Evolutionary conservation across 1,140 invertebrate genomes (phyloP).

Genomic region (Zeugodacus cucurbitae): DNA sequence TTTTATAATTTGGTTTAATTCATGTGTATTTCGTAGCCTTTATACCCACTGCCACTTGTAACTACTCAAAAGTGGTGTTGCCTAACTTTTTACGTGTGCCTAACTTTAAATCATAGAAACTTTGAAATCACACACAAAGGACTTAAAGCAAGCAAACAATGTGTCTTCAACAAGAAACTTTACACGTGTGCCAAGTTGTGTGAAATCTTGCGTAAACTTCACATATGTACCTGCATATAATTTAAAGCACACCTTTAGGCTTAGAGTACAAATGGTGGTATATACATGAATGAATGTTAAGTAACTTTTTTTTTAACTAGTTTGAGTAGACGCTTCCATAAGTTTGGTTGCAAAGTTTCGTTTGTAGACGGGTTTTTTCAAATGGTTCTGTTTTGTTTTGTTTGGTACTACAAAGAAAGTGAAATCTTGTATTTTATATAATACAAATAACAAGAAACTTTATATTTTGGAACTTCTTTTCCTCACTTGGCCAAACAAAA

Average conservation of each 20-base stretch:
- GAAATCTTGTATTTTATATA: no score
- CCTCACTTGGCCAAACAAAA: no score
- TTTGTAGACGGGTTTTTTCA: not conserved
- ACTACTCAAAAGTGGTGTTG: no score
- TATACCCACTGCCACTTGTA: no score
- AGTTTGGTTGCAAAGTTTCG: not conserved
- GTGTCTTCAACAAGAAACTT: not conserved
- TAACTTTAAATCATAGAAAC: not conserved
- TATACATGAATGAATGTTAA: not conserved
- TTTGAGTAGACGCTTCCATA: no score
- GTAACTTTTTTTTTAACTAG: not conserved
- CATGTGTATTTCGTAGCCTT: no score
- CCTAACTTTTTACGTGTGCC: no score
- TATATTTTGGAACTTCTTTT: no score
- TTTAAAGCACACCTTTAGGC: not conserved
- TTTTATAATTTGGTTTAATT: no score
- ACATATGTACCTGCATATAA: not conserved
- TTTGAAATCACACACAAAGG: not conserved
- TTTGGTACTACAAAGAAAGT: no score
- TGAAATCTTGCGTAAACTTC: not conserved
- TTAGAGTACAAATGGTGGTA: not conserved
- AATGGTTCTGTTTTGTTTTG: no score
- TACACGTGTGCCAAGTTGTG: not conserved
- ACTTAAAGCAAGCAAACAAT: not conserved
- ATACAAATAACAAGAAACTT: no score